Percentiles rank a stretch among this genome's conserved stretches.
These are phyloP conservation scores for Eustalomyia histrio DNA, from an alignment of 2,888 invertebrate species.

Conservation along the genomic window DNA sequence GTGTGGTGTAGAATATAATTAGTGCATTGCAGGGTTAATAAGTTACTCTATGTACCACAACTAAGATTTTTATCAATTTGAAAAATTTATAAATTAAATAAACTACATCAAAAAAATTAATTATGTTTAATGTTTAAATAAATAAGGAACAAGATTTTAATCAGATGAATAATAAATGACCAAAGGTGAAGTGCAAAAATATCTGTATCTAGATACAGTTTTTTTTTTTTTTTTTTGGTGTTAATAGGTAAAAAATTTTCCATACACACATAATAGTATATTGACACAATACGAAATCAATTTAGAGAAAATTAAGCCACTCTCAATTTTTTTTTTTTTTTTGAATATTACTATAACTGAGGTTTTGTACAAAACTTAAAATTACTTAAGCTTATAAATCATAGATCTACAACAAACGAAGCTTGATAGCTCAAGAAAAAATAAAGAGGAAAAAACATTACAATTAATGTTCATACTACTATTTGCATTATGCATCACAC, in stretches of 20 bases:
- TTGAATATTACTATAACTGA: background rate
- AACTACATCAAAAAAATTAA: background rate
- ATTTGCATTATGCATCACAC: constrained; percentile 55
- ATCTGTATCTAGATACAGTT: constrained; percentile 1
- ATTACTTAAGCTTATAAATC: constrained; percentile 53
- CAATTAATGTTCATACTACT: constrained; percentile 43
- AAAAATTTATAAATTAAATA: background rate
- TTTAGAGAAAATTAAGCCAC: constrained; percentile 14
- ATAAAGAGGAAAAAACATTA: constrained; percentile 12
- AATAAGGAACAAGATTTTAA: constrained; percentile 40
- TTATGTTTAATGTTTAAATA: no score
- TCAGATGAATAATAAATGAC: constrained; percentile 55
- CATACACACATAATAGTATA: constrained; percentile 28
- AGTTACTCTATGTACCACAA: background rate
- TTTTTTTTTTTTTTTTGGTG: background rate
- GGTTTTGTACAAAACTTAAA: constrained; percentile 15
- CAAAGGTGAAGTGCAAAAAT: constrained; percentile 50
- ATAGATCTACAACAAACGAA: constrained; percentile 31
- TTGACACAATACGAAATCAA: constrained; percentile 1
- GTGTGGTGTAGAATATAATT: no score
- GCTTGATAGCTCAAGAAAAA: constrained; percentile 34
- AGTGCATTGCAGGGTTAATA: no score
- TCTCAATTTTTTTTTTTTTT: constrained; percentile 53
- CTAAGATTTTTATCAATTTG: background rate
- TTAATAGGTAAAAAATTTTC: constrained; percentile 41